A percentile compares a stretch with the other conserved stretches of the same genome.
Evolutionary conservation across 2,113 vertebrate genomes (phyloP).

Genomic region (Solea solea): DNA sequence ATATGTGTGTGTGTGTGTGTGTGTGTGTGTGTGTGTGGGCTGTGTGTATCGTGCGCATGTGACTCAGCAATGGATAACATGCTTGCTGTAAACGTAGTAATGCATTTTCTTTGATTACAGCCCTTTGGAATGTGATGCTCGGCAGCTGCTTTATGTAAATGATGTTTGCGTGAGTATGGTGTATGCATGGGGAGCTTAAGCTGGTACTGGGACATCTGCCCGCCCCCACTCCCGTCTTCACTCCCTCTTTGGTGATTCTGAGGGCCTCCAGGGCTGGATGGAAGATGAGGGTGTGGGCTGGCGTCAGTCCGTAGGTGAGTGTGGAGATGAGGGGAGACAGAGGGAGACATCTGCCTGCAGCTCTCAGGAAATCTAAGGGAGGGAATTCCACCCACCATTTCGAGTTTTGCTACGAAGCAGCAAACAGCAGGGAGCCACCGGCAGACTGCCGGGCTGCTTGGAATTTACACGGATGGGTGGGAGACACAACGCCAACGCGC

Average conservation of each 20-base stretch:
- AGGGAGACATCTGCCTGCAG: slow-evolving; percentile 69
- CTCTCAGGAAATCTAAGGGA: slow-evolving; percentile 58
- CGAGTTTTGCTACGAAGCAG: slow-evolving; percentile 46
- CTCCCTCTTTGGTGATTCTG: slow-evolving; percentile 46
- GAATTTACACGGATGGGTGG: slow-evolving; percentile 34
- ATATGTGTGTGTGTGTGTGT: background rate
- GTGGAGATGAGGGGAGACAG: slow-evolving; percentile 39
- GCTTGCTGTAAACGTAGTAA: slow-evolving; percentile 11
- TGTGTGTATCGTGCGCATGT: background rate
- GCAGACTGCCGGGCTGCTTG: slow-evolving; percentile 48
- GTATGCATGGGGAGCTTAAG: slow-evolving; percentile 15
- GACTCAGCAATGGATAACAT: slow-evolving; percentile 37
- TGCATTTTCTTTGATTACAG: slow-evolving; percentile 25
- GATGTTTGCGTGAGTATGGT: slow-evolving; percentile 19
- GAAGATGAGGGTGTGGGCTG: slow-evolving; percentile 46
- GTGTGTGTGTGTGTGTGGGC: background rate
- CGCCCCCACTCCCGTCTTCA: slow-evolving; percentile 23
- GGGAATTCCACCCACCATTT: slow-evolving; percentile 70
- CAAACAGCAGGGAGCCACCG: slow-evolving; percentile 57
- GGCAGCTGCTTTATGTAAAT: slow-evolving; percentile 27
- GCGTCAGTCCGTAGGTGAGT: slow-evolving; percentile 63
- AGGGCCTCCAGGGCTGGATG: slow-evolving; percentile 40
- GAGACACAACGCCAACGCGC: slow-evolving; percentile 43
- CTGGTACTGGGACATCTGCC: slow-evolving; percentile 22
- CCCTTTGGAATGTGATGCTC: slow-evolving; percentile 16